Percentiles rank a stretch among this genome's conserved stretches.
Evolutionary conservation across 37 sponge, comb jelly and placozoan genomes (phyloP).

Genomic region (Petrosia ficiformis): DNA sequence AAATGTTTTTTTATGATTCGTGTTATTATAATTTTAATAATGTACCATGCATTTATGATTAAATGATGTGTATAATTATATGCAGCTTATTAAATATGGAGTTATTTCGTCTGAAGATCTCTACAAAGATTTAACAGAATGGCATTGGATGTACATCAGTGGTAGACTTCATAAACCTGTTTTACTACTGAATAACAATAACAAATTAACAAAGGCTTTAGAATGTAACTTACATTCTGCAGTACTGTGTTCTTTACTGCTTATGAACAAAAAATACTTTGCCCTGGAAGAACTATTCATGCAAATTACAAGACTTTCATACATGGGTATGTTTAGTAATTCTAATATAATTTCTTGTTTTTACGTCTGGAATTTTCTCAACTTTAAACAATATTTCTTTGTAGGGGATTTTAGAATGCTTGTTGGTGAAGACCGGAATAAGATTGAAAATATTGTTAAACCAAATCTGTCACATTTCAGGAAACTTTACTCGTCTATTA

Average conservation of each 20-base stretch:
- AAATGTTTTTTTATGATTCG: no score
- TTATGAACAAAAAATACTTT: slow-evolving; percentile 24
- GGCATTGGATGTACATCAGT: slow-evolving; percentile 86
- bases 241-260: slow-evolving; percentile 33
- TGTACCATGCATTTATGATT: no score
- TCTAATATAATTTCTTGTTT: not conserved
- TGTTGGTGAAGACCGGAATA: slow-evolving; percentile 85
- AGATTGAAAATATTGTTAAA: slow-evolving; percentile 74
- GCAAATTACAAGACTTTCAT: slow-evolving; percentile 66
- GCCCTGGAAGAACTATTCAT: slow-evolving; percentile 45
- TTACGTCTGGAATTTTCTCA: not conserved
- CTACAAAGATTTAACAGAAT: slow-evolving; percentile 56
- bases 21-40: no score
- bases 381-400: not conserved
- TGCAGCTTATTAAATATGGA: slow-evolving; percentile 85
- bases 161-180: slow-evolving; percentile 95
- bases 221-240: slow-evolving; percentile 45
- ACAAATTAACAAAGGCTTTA: slow-evolving; percentile 27
- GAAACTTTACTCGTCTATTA: slow-evolving; percentile 39
- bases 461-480: slow-evolving; percentile 60
- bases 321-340: slow-evolving; percentile 25
- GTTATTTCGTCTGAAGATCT: slow-evolving; percentile 60
- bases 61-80: not conserved
- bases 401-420: slow-evolving; percentile 85
- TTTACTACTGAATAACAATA: not conserved